phyloP scores from a whole-genome alignment of 2,888 invertebrate genomes.

The Clivina fossor region DNA sequence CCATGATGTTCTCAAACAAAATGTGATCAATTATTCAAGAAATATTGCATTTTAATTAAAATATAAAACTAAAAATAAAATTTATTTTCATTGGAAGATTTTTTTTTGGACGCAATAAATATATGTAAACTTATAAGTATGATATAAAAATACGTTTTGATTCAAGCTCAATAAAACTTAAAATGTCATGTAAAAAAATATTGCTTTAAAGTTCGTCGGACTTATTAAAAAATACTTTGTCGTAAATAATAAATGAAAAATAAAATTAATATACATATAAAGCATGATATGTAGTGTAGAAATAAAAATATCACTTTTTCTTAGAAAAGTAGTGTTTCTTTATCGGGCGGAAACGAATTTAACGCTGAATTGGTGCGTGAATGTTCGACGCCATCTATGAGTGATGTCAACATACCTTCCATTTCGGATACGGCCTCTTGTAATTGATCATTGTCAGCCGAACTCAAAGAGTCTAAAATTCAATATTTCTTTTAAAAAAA shows the following conservation, averaged over 20 bases:
- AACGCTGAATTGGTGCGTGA: slow-evolving; percentile 52
- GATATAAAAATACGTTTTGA: background rate
- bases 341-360: slow-evolving; percentile 14
- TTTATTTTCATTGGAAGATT: too few species aligned
- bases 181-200: background rate
- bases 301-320: too few species aligned
- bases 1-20: too few species aligned
- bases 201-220: too few species aligned
- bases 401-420: slow-evolving; percentile 67
- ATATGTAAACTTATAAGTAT: background rate
- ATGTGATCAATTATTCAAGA: too few species aligned
- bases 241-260: too few species aligned
- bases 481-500: slow-evolving; percentile 7
- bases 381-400: slow-evolving; percentile 68
- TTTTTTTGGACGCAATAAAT: slow-evolving; percentile 1
- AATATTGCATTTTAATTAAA: too few species aligned
- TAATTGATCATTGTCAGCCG: slow-evolving; percentile 66
- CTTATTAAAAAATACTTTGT: too few species aligned
- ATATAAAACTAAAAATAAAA: too few species aligned
- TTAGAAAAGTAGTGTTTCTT: slow-evolving; percentile 20
- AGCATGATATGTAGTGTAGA: too few species aligned
- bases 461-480: slow-evolving; percentile 55
- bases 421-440: slow-evolving; percentile 70
- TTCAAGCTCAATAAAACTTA: too few species aligned
- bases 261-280: too few species aligned